These are phyloP conservation scores for Cheilosia vernalis DNA, from an alignment of 2,888 invertebrate species.

Conservation along the genomic window DNA sequence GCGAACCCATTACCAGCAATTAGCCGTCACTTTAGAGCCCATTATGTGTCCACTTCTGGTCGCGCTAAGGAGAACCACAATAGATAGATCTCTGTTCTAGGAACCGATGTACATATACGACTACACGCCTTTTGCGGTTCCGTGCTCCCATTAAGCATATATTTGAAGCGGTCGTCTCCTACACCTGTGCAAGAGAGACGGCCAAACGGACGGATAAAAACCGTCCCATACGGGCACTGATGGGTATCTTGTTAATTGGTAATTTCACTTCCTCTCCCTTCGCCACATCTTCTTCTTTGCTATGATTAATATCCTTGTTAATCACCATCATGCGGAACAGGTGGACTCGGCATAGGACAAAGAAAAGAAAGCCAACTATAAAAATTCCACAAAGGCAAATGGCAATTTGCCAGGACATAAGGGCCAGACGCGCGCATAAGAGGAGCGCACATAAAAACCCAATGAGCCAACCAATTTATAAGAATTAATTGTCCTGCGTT, in stretches of 20 bases:
- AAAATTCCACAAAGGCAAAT: slow-evolving; percentile 58
- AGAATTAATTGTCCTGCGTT: slow-evolving; percentile 71
- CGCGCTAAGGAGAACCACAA: slow-evolving; percentile 38
- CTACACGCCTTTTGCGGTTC: slow-evolving; percentile 47
- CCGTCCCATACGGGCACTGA: slow-evolving; percentile 66
- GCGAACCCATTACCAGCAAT: slow-evolving; percentile 71
- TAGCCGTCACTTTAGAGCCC: slow-evolving; percentile 72
- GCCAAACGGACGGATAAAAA: slow-evolving; percentile 19
- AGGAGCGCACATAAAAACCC: slow-evolving; percentile 58
- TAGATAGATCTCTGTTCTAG: slow-evolving; percentile 65
- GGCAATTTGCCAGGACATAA: slow-evolving; percentile 74
- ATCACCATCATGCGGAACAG: slow-evolving; percentile 72
- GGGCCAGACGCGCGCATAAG: slow-evolving; percentile 31
- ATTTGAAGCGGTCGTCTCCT: slow-evolving; percentile 17
- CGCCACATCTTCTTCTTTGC: slow-evolving; percentile 15
- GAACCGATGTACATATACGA: slow-evolving; percentile 43
- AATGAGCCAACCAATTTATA: slow-evolving; percentile 72
- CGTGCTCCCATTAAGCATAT: slow-evolving; percentile 54
- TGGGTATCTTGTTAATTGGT: slow-evolving; percentile 74
- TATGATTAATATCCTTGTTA: slow-evolving; percentile 75
- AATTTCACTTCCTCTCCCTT: slow-evolving; percentile 48
- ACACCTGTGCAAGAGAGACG: slow-evolving; percentile 39
- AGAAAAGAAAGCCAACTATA: slow-evolving; percentile 57
- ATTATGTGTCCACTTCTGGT: slow-evolving; percentile 65
- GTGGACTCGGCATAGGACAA: slow-evolving; percentile 34